These are phyloP conservation scores for Trichogramma evanescens DNA, from an alignment of 2,888 invertebrate species.

Conservation along the genomic window DNA sequence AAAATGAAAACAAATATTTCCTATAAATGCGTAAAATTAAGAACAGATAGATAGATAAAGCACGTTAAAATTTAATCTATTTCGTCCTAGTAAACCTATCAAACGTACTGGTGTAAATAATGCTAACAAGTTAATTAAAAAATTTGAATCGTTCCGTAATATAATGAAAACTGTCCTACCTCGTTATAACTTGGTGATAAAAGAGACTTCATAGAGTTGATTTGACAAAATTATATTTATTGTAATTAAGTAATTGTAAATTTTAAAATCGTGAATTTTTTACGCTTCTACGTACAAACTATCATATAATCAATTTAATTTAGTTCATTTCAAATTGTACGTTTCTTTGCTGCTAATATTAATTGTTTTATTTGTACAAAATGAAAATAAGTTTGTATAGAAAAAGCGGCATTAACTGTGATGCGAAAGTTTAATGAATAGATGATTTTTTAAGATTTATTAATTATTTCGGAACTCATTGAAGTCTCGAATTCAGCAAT, in stretches of 20 bases:
- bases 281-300: conserved; percentile 14
- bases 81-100: too few relatives aligned
- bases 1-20: too few relatives aligned
- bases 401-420: conserved; percentile 8
- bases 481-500: conserved; percentile 25
- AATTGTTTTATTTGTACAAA: conserved; percentile 16
- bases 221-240: not conserved
- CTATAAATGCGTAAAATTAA: too few relatives aligned
- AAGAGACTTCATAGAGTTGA: conserved; percentile 23
- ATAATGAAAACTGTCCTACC: conserved; percentile 5
- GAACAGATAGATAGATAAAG: too few relatives aligned
- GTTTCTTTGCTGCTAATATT: conserved; percentile 12
- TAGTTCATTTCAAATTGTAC: conserved; percentile 16
- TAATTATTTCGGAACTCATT: conserved; percentile 16
- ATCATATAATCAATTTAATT: conserved; percentile 1
- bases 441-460: not conserved
- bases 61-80: too few relatives aligned
- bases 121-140: too few relatives aligned
- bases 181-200: conserved; percentile 13
- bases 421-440: too few relatives aligned
- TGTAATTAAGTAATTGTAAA: too few relatives aligned
- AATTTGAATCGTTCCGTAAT: too few relatives aligned
- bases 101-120: too few relatives aligned
- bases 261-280: conserved; percentile 4
- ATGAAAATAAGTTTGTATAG: not conserved